Base-by-base conservation (phyloP, 1,140 invertebrate species). In the Pogonomyrmex barbatus region DNA sequence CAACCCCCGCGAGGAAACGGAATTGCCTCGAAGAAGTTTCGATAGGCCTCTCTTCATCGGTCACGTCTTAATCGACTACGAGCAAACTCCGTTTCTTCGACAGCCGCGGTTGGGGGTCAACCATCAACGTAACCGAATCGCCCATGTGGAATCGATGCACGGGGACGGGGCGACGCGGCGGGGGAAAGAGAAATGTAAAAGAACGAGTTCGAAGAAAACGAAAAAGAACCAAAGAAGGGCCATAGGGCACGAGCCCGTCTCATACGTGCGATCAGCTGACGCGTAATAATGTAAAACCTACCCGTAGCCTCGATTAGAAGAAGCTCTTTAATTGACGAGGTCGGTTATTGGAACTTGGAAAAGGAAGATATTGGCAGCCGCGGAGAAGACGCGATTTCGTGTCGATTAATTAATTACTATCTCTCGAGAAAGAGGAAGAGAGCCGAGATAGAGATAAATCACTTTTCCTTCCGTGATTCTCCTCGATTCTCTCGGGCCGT, bases 1-100 rank as follows among this genome's bases (percentile, higher is more conserved):
- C 89, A 89, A 90, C 88, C 76, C 86, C 89, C 81, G 54, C 75
- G 88, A 90, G 81, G 79, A 77, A 56, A 87, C n/a, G 79, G 86
- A 83, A 87, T 89, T 87, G 56, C 85, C 58, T 86, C 9, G 68
- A 60, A 50, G 75, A 45, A 75, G 52, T 68, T 82, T 85, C 81
- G 86, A 90, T 90, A 90, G 83, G 67, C 58, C 86, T 90, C 54
- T 82, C 86, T 88, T 90, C 89, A 90, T 90, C 89, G 89, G 87
- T 90, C 89, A 90, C 89, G 89, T 90, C 89, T 90, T 90, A 90
- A 90, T 90, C 89, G 88, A 90, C 86, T 82, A 83, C 56, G 58
- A 62, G 82, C 60, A 0, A 24, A 63, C 82, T 73, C 71, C 84
- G 87, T 78, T 77, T 63, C 86, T 87, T 79, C 71, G 88, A 89